A percentile compares a stretch with the other conserved stretches of the same genome.
Evolutionary conservation across 2,888 invertebrate genomes (phyloP).

Genomic region (Anagyrus pseudococci): DNA sequence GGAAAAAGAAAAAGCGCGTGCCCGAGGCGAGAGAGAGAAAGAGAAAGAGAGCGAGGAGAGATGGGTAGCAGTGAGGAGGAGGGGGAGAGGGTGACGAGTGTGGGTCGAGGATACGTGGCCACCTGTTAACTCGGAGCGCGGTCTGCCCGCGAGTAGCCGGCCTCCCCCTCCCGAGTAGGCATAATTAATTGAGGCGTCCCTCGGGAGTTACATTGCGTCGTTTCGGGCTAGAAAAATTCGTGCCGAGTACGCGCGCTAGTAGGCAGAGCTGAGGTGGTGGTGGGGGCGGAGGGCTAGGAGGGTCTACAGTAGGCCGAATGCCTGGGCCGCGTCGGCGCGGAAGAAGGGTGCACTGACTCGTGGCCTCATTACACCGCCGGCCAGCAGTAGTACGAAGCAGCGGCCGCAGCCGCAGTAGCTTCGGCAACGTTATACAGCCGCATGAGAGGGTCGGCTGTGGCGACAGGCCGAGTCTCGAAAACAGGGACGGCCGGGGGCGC

Average conservation of each 20-base stretch:
- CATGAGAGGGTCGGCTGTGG: too few species aligned
- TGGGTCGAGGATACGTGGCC: background rate
- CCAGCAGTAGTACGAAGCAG: too few species aligned
- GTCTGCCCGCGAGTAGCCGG: too few species aligned
- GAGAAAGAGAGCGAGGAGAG: background rate
- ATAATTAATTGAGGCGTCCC: slow-evolving; percentile 17
- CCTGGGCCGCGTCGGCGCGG: background rate
- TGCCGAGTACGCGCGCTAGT: too few species aligned
- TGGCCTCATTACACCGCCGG: slow-evolving; percentile 20
- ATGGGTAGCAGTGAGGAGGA: too few species aligned
- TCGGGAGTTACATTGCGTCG: background rate
- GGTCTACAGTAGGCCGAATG: background rate
- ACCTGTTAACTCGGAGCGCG: slow-evolving; percentile 10
- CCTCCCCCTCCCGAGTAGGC: background rate
- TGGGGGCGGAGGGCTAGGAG: background rate
- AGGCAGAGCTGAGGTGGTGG: too few species aligned
- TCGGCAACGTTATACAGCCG: too few species aligned
- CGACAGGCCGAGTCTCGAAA: too few species aligned
- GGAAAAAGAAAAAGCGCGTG: slow-evolving; percentile 25
- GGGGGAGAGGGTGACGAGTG: background rate
- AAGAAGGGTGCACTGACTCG: slow-evolving; percentile 8
- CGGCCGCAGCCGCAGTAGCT: too few species aligned
- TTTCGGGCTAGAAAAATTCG: slow-evolving; percentile 11
- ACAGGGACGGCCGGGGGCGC: too few species aligned
- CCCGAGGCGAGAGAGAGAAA: background rate